A percentile compares a stretch with the other conserved stretches of the same genome.
Conservation (phyloP, 2,888 invertebrate species). For the Unio delphinus region DNA sequence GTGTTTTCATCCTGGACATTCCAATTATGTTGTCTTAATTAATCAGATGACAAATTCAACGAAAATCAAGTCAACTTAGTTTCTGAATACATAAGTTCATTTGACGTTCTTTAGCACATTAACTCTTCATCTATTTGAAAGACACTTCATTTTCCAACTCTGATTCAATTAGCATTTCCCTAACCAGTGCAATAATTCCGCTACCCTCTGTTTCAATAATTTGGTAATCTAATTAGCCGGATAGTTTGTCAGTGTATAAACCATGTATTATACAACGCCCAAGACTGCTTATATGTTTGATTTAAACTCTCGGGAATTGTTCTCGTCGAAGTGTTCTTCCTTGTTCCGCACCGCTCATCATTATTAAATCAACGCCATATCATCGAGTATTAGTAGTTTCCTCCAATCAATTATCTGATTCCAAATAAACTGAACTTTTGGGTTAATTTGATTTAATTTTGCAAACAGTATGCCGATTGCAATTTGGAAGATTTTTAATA, state of each 20-base stretch:
- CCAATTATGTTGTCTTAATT: too few relatives aligned
- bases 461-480: too few relatives aligned
- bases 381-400: conserved; percentile 16
- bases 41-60: too few relatives aligned
- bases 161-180: conserved; percentile 43
- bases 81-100: too few relatives aligned
- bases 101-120: too few relatives aligned
- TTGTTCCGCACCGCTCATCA: conserved; percentile 14
- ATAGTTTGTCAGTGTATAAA: conserved; percentile 59
- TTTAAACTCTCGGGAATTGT: conserved; percentile 22
- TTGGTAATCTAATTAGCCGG: conserved; percentile 50
- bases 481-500: too few relatives aligned
- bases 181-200: conserved; percentile 49
- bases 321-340: conserved; percentile 5
- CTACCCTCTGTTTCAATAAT: conserved; percentile 58
- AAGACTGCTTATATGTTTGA: conserved; percentile 39
- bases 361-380: conserved; percentile 28
- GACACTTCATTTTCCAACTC: conserved; percentile 30
- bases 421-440: conserved; percentile 16
- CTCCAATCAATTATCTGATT: conserved; percentile 15
- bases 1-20: too few relatives aligned
- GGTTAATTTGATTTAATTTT: conserved; percentile 19
- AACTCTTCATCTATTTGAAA: neutral
- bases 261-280: conserved; percentile 45
- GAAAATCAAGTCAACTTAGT: too few relatives aligned